Percentiles rank a stretch among this genome's conserved stretches.
Conservation (phyloP, 1,140 invertebrate species). For the Penaeus indicus region DNA sequence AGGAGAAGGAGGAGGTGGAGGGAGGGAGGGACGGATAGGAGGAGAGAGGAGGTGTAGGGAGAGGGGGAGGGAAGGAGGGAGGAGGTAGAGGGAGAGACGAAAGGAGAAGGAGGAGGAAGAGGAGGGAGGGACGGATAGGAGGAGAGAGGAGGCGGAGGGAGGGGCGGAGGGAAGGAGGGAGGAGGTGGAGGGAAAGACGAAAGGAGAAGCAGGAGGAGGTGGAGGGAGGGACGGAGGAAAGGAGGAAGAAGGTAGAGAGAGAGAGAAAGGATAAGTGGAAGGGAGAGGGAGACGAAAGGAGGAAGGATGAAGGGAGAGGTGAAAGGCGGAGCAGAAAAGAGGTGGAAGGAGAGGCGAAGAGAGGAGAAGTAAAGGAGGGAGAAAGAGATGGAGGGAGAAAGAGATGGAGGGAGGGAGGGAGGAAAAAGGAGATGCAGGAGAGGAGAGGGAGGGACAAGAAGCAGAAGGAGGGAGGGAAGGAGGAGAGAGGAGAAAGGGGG, state of each 20-base stretch:
- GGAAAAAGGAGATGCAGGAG: neutral
- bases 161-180: neutral
- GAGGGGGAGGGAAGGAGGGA: neutral
- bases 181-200: neutral
- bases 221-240: neutral
- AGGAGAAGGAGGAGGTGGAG: neutral
- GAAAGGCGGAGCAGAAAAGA: neutral
- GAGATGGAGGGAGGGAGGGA: neutral
- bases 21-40: neutral
- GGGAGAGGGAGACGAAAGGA: neutral
- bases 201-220: neutral
- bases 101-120: neutral
- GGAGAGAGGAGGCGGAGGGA: slow-evolving; percentile 6
- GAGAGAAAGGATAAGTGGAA: neutral
- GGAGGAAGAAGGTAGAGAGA: neutral
- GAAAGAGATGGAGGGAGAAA: neutral
- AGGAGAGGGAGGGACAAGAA: neutral
- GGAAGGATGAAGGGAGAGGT: neutral
- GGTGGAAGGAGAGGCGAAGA: neutral
- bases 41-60: neutral
- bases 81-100: neutral
- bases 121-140: slow-evolving; percentile 12
- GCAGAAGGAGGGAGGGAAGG: neutral
- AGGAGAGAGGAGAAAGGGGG: too few species aligned
- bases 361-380: neutral